A percentile compares a stretch with the other conserved stretches of the same genome.
Conservation (phyloP, 2,113 vertebrate species). For the Anguilla japonica region DNA sequence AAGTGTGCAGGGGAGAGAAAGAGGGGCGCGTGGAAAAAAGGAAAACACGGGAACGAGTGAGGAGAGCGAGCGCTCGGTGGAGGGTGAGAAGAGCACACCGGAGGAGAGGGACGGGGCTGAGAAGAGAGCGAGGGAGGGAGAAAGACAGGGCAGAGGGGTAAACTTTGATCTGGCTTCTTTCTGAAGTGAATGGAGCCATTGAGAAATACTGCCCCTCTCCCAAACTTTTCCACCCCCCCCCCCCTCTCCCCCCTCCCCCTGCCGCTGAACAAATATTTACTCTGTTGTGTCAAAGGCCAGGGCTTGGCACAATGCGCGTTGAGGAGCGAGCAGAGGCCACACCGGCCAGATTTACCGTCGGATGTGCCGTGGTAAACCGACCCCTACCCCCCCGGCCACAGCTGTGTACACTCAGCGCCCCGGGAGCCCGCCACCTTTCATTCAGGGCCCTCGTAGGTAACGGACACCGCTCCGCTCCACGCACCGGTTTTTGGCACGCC, state of each 20-base stretch:
- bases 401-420: neutral
- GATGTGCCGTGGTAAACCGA: neutral
- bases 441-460: neutral
- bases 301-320: conserved; percentile 15
- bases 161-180: conserved; percentile 30
- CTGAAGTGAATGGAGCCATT: conserved; percentile 16
- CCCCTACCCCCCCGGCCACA: neutral
- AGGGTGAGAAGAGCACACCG: conserved; percentile 29
- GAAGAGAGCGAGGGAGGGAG: conserved; percentile 23
- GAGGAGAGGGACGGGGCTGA: conserved; percentile 28
- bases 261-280: conserved; percentile 48
- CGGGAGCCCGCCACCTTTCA: neutral
- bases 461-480: neutral
- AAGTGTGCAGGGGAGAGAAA: conserved; percentile 41
- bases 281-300: conserved; percentile 25
- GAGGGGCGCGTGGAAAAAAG: neutral
- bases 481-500: neutral
- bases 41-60: neutral
- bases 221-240: neutral
- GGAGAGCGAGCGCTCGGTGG: conserved; percentile 24
- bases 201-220: conserved; percentile 23
- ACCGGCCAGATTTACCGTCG: neutral
- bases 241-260: conserved; percentile 16
- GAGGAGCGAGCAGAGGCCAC: neutral
- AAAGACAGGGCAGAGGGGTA: neutral